Conservation (phyloP, 2,888 invertebrate genomes). For the Chelonus formosanus region DNA sequence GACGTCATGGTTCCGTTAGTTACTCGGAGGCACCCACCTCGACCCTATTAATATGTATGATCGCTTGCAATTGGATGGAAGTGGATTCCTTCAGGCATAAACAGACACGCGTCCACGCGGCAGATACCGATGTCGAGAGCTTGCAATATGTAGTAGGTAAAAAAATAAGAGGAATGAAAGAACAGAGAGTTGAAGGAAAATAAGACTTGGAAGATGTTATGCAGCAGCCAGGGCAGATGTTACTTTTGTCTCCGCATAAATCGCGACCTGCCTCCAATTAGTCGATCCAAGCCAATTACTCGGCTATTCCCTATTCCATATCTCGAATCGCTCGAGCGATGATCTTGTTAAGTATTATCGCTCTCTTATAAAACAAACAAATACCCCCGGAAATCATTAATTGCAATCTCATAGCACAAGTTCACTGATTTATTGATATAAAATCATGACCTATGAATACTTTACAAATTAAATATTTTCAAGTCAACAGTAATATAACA, state of each 20-base stretch:
- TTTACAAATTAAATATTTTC: background rate
- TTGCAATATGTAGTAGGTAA: constrained; percentile 11
- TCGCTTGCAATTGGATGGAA: constrained; percentile 50
- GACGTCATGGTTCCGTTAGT: constrained; percentile 30
- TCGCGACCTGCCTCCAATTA: constrained; percentile 49
- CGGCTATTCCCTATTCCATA: constrained; percentile 26
- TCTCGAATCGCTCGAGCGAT: constrained; percentile 22
- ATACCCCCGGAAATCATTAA: constrained; percentile 20
- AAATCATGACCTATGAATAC: constrained; percentile 15
- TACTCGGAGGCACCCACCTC: constrained; percentile 32
- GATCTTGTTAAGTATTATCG: constrained; percentile 26
- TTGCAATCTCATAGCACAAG: constrained; percentile 4
- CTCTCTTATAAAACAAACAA: constrained; percentile 26
- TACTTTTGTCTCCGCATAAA: constrained; percentile 41
- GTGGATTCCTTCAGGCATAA: constrained; percentile 43
- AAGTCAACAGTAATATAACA: background rate
- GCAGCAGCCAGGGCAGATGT: constrained; percentile 38
- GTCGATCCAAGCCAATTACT: constrained; percentile 47
- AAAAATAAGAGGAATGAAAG: background rate
- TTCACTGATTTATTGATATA: constrained; percentile 21
- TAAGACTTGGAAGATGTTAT: constrained; percentile 27
- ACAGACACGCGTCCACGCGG: constrained; percentile 34
- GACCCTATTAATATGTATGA: constrained; percentile 59
- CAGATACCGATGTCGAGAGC: constrained; percentile 10
- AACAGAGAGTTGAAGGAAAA: constrained; percentile 25